Base-by-base conservation (phyloP, 2,888 invertebrate species). In the Platerodrilus igneus region DNA sequence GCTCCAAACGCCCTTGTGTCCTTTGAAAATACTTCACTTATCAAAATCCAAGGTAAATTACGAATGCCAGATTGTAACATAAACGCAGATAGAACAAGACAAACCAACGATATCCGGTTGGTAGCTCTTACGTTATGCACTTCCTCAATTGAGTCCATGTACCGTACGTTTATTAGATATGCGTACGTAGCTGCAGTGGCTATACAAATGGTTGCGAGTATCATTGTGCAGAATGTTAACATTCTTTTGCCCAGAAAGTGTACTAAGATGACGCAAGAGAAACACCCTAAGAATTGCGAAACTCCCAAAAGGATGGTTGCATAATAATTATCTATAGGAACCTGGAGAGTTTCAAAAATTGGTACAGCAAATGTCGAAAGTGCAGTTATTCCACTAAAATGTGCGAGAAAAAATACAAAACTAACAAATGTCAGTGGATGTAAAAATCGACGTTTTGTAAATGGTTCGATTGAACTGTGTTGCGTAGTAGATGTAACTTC, bases 11-110 rank as follows among this genome's bases (percentile, higher is more conserved):
- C 78, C 14, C 87, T 71, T 0, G 81, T 79, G 40, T 77, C 76
- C 0, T 78, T 75, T 18, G 81, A 78, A 57, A 76, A 83, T 44
- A 86, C 83, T 68, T 88, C 88, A 4, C 86, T 86, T 21, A 83
- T 81, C 5, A 88, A 69, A 46, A 88, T 77, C 87, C 87, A 88
- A 0, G 87, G 86, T 25, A 88, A 64, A 44, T 83, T 66, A 32
- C 85, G 71, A 27, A 87, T 81, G 0, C 81, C 79, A 2, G 78
- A 67, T 55, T 86, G 83, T 0, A 83, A 76, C 29, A 84, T 67
- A 50, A 86, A 77, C 1, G 86, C 84, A 3, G 82, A 69, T 1
- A 75, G 61, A 51, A 86, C 73, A 13, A 88, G 64, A 0, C 83
- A 70, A 0, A 74, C 72, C 11, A 79, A 73, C 0, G 87, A 86